Evolutionary conservation across 2,797 vertebrate genomes (phyloP), one percentile per base, ranked within the genome.

Genomic region (Parauchenoglanis punctatus): DNA sequence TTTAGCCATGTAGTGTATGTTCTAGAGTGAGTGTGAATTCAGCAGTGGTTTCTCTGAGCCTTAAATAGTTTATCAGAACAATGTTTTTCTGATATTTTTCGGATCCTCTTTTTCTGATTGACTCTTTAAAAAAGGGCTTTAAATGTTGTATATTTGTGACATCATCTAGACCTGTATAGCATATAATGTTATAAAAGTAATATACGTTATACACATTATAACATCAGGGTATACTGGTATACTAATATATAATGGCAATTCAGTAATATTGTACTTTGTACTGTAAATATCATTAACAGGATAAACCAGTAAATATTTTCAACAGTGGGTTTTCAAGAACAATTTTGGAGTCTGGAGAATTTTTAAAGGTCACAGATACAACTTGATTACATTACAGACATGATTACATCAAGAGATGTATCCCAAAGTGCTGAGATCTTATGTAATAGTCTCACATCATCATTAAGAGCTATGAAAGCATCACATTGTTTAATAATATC

Each of bases 201-300:
- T 25, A 35, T 35, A n/a, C 25, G 80, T 67, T 18, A 77, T 75
- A 85, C n/a, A 20, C n/a, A 23, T 63, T 78, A 61, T 75, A n/a
- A 63, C 25, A 56, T 67, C 7, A 67, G 13, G 40, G 61, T 52
- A 65, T 78, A 52, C 49, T 80, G n/a, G 63, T 81, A 61, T 63
- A 61, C 77, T 23, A 7, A 59, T 61, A 81, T 81, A 61, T 61
- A 63, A 63, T 63, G 28, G 20, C 28, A 58, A 13, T 35, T 18
- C 31, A 80, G 5, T 58, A 23, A 40, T 80, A 40, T 35, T 40
- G 17, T 35, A 58, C 58, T 78, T 80, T 58, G 23, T 56, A 8
- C 35, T 80, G 31, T 35, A 59, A 80, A 23, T 35, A 58, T 80
- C 10, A 7, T 49, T 49, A 7, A 49, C 49, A 10, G 6, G 49